These are phyloP conservation scores for Nebria ingens DNA, from an alignment of 1,140 invertebrate species.

Conservation along the genomic window DNA sequence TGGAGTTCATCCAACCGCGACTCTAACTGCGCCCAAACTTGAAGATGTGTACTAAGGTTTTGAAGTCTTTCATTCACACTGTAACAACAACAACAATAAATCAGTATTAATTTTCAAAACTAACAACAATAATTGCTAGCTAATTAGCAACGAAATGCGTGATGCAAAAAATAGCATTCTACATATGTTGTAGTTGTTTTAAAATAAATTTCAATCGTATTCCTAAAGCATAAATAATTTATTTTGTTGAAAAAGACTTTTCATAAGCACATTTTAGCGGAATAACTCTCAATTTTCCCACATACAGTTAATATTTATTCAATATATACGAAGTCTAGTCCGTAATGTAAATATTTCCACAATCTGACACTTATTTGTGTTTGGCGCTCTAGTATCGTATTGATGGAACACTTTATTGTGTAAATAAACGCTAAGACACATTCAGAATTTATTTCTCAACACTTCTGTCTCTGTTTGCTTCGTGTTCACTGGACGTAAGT, in stretches of 20 bases:
- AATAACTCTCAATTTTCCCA: no score
- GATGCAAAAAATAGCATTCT: no score
- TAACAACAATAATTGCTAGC: no score
- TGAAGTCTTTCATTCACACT: conserved; percentile 27
- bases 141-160: no score
- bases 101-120: no score
- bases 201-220: no score
- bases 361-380: not conserved
- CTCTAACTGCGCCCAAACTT: conserved; percentile 53
- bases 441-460: not conserved
- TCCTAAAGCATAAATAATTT: no score
- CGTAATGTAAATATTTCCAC: not conserved
- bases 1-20: conserved; percentile 50
- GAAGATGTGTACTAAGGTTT: conserved; percentile 32
- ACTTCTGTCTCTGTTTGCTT: not conserved
- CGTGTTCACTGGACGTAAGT: not conserved
- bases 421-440: not conserved
- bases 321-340: no score
- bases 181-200: no score
- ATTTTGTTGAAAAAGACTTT: no score
- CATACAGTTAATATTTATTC: no score
- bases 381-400: not conserved
- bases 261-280: no score
- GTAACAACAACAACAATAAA: conserved; percentile 22
- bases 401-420: not conserved